phyloP scores from a whole-genome alignment of 2,113 vertebrate species.

The Hyla sarda region DNA sequence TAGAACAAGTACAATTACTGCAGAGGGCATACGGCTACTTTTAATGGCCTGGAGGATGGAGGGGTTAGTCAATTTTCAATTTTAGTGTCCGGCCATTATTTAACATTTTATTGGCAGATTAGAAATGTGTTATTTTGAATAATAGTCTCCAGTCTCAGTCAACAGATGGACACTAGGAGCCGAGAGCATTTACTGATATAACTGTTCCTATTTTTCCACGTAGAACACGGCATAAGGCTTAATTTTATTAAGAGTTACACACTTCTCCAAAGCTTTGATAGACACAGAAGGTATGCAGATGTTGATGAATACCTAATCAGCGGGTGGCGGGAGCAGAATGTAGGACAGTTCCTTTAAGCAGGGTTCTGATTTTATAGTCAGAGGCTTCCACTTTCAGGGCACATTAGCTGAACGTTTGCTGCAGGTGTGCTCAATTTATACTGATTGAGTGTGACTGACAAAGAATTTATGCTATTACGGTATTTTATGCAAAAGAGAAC shows the following conservation, averaged over 20 bases:
- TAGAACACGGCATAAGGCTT: conserved; percentile 44
- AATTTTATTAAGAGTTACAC: conserved; percentile 52
- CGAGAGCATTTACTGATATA: conserved; percentile 1
- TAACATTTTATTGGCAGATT: conserved; percentile 27
- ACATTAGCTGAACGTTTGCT: conserved; percentile 22
- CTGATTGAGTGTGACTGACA: conserved; percentile 34
- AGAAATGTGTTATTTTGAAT: not conserved
- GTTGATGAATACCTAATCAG: conserved; percentile 56
- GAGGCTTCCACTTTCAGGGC: conserved; percentile 25
- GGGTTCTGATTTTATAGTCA: conserved; percentile 28
- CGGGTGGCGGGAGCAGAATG: conserved; percentile 2
- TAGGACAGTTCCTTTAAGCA: conserved; percentile 36
- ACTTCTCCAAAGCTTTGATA: conserved; percentile 38
- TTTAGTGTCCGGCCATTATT: conserved; percentile 1
- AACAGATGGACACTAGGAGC: conserved; percentile 39
- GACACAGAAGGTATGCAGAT: conserved; percentile 55
- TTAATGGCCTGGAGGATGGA: no score
- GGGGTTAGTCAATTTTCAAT: not conserved
- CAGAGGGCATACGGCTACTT: not conserved
- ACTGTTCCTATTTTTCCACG: conserved; percentile 2
- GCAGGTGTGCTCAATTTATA: conserved; percentile 33
- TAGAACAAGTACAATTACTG: not conserved
- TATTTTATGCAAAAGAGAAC: conserved; percentile 32
- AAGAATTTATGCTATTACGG: conserved; percentile 27
- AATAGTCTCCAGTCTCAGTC: not conserved